Evolutionary conservation across 2,888 invertebrate genomes (phyloP).

Genomic region (Tachystola acroxantha): DNA sequence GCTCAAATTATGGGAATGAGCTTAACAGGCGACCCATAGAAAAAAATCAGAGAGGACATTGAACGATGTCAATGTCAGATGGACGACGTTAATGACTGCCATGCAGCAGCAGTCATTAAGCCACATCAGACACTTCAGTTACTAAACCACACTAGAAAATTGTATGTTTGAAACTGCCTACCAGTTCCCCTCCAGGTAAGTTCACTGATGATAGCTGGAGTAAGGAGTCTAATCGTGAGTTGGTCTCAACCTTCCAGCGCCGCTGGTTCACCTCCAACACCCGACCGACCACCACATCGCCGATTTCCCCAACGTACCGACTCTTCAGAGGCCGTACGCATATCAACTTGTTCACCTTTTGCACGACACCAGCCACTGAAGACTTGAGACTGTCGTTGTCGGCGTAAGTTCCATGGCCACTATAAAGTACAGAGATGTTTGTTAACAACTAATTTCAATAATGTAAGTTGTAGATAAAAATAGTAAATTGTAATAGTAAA

Average conservation of each 20-base stretch:
- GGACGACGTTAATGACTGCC: no score
- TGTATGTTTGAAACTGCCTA: constrained; percentile 60
- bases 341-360: constrained; percentile 96
- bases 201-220: constrained; percentile 95
- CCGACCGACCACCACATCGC: constrained; percentile 97
- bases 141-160: no score
- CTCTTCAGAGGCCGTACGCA: constrained; percentile 94
- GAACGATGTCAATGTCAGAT: no score
- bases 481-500: no score
- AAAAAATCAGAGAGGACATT: no score
- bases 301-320: constrained; percentile 95
- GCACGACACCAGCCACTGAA: constrained; percentile 95
- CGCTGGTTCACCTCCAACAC: constrained; percentile 96
- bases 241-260: constrained; percentile 97
- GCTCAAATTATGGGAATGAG: no score
- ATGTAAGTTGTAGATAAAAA: no score
- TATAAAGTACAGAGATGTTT: no score
- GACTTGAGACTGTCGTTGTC: constrained; percentile 90
- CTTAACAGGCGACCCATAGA: no score
- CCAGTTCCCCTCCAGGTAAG: constrained; percentile 97
- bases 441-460: no score
- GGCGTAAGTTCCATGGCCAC: constrained; percentile 98
- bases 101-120: no score
- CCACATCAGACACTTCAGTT: no score
- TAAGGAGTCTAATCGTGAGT: constrained; percentile 91